Evolutionary conservation across 2,888 invertebrate species (phyloP), one percentile per base, ranked within the genome.

Genomic region (Heterodera filipjevi): DNA sequence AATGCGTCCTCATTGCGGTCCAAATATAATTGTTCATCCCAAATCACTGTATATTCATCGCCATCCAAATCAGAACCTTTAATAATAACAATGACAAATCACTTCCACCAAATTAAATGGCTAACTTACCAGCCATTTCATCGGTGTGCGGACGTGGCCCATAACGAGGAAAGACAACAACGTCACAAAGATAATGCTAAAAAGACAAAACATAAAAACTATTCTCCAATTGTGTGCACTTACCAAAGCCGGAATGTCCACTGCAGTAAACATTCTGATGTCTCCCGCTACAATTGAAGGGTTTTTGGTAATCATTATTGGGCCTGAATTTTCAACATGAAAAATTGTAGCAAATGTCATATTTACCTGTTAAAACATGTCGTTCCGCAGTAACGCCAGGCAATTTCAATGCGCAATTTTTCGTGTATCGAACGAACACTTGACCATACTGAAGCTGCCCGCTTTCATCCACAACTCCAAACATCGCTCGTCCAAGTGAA

Each of bases 261-360:
- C 86, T 5, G 87, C 87, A 66, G 85, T 84, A 77, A 82, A 90
- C 82, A 81, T 84, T 10, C 90, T 85, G 2, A 90, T 86, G 81
- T 91, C 91, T 14, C 91, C 90, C 6, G 89, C 85, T 53, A 90
- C 89, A 76, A 90, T 89, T 77, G 90, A 90, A n/a, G 91, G 91
- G 82, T 90, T 90, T 83, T 91, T 90, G 16, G 89, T 89, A n/a
- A 90, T 87, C 64, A 90, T 84, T 2, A 90, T 88, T 19, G 83
- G 84, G 19, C 90, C 87, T 74, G 68, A 46, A 59, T n/a, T n/a
- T n/a, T n/a, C n/a, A n/a, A n/a, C n/a, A n/a, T n/a, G n/a, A n/a
- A n/a, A n/a, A n/a, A n/a, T n/a, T n/a, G n/a, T n/a, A n/a, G n/a
- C 8, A 2, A 27, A 5, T n/a, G n/a, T 32, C 39, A 8, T 12